Evolutionary conservation across 2,797 vertebrate species (phyloP).

Genomic region (Melanotaenia parkinsoni): DNA sequence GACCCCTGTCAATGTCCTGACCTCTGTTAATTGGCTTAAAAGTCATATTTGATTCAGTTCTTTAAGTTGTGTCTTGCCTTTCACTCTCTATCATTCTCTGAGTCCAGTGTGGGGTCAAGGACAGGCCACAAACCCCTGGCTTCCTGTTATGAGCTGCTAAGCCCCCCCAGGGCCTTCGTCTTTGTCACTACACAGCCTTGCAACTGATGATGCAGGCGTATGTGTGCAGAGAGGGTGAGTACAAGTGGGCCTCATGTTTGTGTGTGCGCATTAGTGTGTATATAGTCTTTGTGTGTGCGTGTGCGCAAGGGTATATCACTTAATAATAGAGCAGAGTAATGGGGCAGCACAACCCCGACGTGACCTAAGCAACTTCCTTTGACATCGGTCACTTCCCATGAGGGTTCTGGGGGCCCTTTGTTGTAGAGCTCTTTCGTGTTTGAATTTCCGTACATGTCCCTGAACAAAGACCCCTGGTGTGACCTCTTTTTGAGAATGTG

Average conservation of each 20-base stretch:
- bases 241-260: slow-evolving; percentile 11
- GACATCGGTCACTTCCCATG: slow-evolving; percentile 61
- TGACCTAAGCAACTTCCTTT: slow-evolving; percentile 46
- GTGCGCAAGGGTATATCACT: slow-evolving; percentile 4
- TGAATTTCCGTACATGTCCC: slow-evolving; percentile 70
- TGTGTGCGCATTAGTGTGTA: slow-evolving; percentile 15
- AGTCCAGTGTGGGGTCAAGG: slow-evolving; percentile 61
- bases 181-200: slow-evolving; percentile 31
- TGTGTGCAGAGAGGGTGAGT: slow-evolving; percentile 29
- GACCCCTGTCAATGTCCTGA: neutral
- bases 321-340: slow-evolving; percentile 25
- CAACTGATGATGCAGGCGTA: slow-evolving; percentile 28
- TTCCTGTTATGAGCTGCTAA: slow-evolving; percentile 16
- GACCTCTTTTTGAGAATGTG: slow-evolving; percentile 53
- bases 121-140: slow-evolving; percentile 37
- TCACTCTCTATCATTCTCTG: slow-evolving; percentile 10
- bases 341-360: slow-evolving; percentile 22
- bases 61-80: slow-evolving; percentile 25
- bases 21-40: neutral
- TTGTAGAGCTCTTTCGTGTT: slow-evolving; percentile 75
- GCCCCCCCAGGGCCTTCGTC: slow-evolving; percentile 32
- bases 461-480: slow-evolving; percentile 49
- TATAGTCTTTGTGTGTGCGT: neutral
- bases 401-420: slow-evolving; percentile 27
- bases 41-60: neutral